Conservation (phyloP, 2,888 invertebrate genomes). For the Tenthredo amoena region DNA sequence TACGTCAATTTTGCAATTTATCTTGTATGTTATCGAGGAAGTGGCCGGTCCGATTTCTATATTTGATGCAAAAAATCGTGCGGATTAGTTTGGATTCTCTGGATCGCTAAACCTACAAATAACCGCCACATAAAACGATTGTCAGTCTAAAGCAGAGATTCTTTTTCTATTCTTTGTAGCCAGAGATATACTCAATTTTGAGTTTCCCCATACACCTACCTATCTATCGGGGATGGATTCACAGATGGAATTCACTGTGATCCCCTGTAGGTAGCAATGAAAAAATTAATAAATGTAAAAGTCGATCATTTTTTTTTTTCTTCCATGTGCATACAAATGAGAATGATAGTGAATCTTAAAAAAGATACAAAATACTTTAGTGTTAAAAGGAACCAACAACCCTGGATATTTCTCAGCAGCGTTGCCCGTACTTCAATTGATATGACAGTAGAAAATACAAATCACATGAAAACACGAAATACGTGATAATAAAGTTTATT, state of each 20-base stretch:
- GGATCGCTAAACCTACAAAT: too few relatives aligned
- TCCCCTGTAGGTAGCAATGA: not conserved
- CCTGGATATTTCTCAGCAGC: not conserved
- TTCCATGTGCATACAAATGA: not conserved
- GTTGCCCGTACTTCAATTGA: not conserved
- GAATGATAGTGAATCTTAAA: not conserved
- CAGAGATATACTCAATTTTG: not conserved
- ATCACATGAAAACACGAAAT: not conserved
- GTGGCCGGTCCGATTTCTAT: too few relatives aligned
- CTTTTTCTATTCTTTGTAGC: too few relatives aligned
- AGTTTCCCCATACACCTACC: not conserved
- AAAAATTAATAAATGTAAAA: not conserved
- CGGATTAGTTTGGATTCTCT: too few relatives aligned
- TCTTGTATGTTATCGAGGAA: too few relatives aligned
- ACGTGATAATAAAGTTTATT: slow-evolving; percentile 50
- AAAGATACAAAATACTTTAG: not conserved
- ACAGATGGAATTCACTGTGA: too few relatives aligned
- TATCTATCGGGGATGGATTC: not conserved
- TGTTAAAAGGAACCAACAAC: not conserved
- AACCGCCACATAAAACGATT: too few relatives aligned
- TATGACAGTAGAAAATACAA: not conserved
- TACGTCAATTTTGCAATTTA: too few relatives aligned
- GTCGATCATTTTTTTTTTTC: not conserved
- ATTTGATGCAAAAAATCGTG: too few relatives aligned
- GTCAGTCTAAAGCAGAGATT: too few relatives aligned